Base-by-base conservation (phyloP, 2,888 invertebrate genomes). In the Troilus luridus region DNA sequence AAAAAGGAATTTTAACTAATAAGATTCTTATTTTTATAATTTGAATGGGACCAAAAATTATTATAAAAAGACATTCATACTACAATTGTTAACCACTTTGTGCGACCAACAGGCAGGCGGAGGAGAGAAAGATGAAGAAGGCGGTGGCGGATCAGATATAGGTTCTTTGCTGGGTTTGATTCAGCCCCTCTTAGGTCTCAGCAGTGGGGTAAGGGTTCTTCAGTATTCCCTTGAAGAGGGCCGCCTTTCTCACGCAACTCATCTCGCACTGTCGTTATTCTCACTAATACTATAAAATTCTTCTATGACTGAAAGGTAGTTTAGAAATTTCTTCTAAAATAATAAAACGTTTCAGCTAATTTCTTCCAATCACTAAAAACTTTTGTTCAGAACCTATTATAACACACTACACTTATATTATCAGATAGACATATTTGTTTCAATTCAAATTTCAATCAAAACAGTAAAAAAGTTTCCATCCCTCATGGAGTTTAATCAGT, bases 81-180 rank as follows among this genome's bases (percentile, higher is more conserved):
- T 67, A 27, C 24, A 67, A 27, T 27, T 3, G 24, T 67, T 24
- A 85, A 85, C 19, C 41, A 85, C 21, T 56, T 85, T 85, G 12
- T 85, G 56, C 41, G 41, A 41, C 89, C 17, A 11, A 56, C 67
- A 92, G 92, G 92, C 91, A 88, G 92, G 92, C 41, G 92, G 92
- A 54, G 92, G 88, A 19, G 92, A 90, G 11, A 91, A 64, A 56
- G 91, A 89, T 56, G 92, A 90, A 62, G 92, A 91, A 59, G 91
- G 88, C n/a, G 92, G 92, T 17, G 92, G 92, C 21, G 92, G 92
- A 62, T 92, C 93, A 0, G 93, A 93, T 89, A 92, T 92, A 19
- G 92, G 92, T 12, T 92, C 93, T 59, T 92, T 93, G 27, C 90
- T 93, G 19, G 92, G 92, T 58, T 91, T 93, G 21, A 88, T 93